Conservation (phyloP, 1,140 invertebrate genomes). For the Planococcus citri region DNA sequence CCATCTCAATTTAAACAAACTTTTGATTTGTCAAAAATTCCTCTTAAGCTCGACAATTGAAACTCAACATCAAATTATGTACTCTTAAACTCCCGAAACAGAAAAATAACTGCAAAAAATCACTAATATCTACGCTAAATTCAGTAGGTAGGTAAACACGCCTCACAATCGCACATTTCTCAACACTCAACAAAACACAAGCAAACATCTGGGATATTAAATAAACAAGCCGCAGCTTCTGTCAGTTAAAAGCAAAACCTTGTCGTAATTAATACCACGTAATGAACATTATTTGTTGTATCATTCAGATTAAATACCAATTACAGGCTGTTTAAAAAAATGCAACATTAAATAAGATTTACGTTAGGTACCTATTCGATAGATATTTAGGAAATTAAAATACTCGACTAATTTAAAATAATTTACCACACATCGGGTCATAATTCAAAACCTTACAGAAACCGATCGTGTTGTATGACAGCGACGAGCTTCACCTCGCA, state of each 20-base stretch:
- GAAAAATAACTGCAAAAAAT: too few species aligned
- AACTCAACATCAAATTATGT: too few species aligned
- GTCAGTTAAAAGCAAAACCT: constrained; percentile 2
- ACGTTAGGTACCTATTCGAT: background rate
- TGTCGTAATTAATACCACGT: background rate
- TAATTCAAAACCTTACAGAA: background rate
- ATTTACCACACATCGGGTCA: background rate
- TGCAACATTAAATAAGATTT: background rate
- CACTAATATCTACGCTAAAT: too few species aligned
- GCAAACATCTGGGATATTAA: background rate
- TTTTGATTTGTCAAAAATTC: too few species aligned
- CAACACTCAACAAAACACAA: too few species aligned
- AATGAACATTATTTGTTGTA: constrained; percentile 8
- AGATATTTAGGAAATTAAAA: background rate
- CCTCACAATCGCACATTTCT: too few species aligned
- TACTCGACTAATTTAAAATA: too few species aligned
- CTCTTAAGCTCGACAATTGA: too few species aligned
- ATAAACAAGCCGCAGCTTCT: background rate
- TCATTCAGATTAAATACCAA: background rate
- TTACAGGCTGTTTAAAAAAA: background rate
- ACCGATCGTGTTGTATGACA: background rate
- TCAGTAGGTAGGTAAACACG: too few species aligned
- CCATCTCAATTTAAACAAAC: too few species aligned
- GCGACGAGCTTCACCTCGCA: too few species aligned
- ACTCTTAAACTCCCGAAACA: too few species aligned